Percentiles rank a stretch among this genome's conserved stretches.
Conservation (phyloP, 2,797 vertebrate species). For the Micropoecilia bifurca region DNA sequence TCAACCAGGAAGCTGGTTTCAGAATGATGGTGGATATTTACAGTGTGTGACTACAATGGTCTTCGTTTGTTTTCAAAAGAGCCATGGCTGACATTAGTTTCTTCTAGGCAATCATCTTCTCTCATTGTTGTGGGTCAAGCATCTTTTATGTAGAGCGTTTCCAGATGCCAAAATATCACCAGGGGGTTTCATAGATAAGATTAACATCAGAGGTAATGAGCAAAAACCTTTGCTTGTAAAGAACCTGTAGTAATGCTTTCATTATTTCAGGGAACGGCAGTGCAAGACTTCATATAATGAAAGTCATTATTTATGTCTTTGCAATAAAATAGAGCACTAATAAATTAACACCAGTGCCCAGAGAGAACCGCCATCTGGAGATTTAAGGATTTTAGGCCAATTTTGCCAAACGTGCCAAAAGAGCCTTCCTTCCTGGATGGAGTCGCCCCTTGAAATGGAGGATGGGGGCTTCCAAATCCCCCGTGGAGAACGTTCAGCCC, state of each 20-base stretch:
- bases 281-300: not conserved
- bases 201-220: not conserved
- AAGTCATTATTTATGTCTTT: not conserved
- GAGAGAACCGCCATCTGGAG: not conserved
- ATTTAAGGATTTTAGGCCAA: not conserved
- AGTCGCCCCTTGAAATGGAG: slow-evolving; percentile 29
- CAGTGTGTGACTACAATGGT: not conserved
- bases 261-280: not conserved
- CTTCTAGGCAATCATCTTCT: not conserved
- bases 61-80: not conserved
- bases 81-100: not conserved
- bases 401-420: not conserved
- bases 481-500: slow-evolving; percentile 37
- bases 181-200: not conserved
- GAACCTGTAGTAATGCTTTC: not conserved
- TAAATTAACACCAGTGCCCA: not conserved
- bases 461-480: slow-evolving; percentile 19
- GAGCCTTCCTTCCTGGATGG: slow-evolving; percentile 5
- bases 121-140: not conserved
- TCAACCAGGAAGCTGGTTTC: not conserved
- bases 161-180: not conserved
- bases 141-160: not conserved
- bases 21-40: not conserved
- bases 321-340: not conserved
- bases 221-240: not conserved